phyloP scores from a whole-genome alignment of 2,888 invertebrate species.

The Magallana nippona region DNA sequence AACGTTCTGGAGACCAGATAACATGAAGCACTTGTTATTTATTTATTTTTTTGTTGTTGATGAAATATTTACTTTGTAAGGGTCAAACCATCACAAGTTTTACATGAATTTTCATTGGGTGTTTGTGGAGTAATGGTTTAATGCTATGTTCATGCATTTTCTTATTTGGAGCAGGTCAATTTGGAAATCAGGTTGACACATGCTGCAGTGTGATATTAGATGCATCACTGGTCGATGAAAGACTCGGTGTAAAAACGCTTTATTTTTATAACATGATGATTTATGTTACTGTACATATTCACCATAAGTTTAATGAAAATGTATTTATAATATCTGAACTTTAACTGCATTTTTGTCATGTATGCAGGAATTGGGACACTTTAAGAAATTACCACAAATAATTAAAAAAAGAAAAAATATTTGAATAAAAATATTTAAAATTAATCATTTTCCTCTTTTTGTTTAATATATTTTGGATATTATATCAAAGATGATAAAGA shows the following conservation, averaged over 20 bases:
- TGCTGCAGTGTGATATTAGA: not conserved
- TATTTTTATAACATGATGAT: conserved; percentile 14
- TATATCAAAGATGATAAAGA: too few species aligned
- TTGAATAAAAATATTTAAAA: too few species aligned
- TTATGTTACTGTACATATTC: conserved; percentile 2
- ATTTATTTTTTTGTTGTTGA: not conserved
- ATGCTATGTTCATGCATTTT: too few species aligned
- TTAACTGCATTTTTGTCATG: not conserved
- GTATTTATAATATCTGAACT: not conserved
- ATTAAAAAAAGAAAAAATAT: too few species aligned
- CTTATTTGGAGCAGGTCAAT: too few species aligned
- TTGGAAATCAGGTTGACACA: too few species aligned
- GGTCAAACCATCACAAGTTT: not conserved
- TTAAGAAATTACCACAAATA: too few species aligned
- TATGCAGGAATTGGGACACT: conserved; percentile 19
- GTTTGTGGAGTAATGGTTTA: too few species aligned
- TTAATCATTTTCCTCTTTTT: too few species aligned
- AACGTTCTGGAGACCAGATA: conserved; percentile 71
- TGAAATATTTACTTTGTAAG: not conserved
- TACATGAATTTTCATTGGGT: too few species aligned
- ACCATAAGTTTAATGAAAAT: not conserved
- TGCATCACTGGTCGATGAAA: too few species aligned
- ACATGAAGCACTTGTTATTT: conserved; percentile 30
- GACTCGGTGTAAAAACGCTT: not conserved
- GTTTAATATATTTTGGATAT: too few species aligned